phyloP scores from a whole-genome alignment of 2,888 invertebrate species.

The Archips crataeganus region DNA sequence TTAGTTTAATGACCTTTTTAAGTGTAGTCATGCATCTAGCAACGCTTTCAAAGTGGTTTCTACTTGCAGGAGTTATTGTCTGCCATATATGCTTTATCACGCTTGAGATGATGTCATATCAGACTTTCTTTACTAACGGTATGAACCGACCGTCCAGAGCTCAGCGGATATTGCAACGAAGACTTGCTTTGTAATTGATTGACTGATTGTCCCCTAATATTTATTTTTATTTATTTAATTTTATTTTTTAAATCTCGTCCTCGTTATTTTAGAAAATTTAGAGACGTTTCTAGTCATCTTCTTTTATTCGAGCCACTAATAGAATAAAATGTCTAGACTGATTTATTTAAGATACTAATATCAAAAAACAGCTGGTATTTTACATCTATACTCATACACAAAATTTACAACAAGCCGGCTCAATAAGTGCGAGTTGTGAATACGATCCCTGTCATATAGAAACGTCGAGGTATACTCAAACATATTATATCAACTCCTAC shows the following conservation, averaged over 20 bases:
- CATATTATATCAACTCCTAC: neutral
- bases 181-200: neutral
- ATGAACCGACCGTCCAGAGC: neutral
- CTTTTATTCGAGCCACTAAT: too few relatives aligned
- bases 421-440: neutral
- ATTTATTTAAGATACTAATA: too few relatives aligned
- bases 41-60: constrained; percentile 3
- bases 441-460: too few relatives aligned
- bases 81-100: constrained; percentile 5
- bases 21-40: neutral
- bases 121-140: constrained; percentile 12
- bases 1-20: constrained; percentile 4
- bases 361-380: too few relatives aligned
- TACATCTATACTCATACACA: too few relatives aligned
- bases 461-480: neutral
- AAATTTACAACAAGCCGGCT: too few relatives aligned
- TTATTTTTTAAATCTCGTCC: neutral
- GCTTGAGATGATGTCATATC: constrained; percentile 7
- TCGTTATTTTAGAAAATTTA: neutral
- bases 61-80: constrained; percentile 9
- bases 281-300: neutral
- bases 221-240: too few relatives aligned
- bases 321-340: too few relatives aligned
- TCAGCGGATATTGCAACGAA: constrained; percentile 1
- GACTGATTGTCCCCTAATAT: too few relatives aligned